Conservation (phyloP, 2,888 invertebrate species). For the Thymelicus sylvestris region DNA sequence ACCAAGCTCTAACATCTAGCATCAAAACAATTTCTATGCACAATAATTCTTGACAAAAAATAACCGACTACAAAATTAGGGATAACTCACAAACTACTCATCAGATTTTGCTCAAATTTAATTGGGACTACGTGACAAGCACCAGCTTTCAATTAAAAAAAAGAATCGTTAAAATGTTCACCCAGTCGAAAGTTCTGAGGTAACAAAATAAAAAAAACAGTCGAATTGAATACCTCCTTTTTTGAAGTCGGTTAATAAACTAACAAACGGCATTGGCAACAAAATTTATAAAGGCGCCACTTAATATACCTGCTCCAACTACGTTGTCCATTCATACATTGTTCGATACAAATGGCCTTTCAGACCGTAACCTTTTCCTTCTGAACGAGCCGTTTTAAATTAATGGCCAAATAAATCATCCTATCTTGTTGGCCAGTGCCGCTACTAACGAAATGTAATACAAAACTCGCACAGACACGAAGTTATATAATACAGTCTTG, state of each 20-base stretch:
- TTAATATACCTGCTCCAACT: slow-evolving; percentile 21
- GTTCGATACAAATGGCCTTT: slow-evolving; percentile 46
- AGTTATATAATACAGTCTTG: background rate
- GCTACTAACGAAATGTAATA: slow-evolving; percentile 12
- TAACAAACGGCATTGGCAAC: background rate
- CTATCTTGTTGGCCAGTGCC: slow-evolving; percentile 38
- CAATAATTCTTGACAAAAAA: no score
- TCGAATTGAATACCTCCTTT: no score
- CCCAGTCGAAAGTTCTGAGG: no score
- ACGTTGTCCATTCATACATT: slow-evolving; percentile 25
- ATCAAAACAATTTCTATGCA: no score
- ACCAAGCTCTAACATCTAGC: no score
- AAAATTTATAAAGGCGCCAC: background rate
- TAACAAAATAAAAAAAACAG: no score
- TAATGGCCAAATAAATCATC: slow-evolving; percentile 55
- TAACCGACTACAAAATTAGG: no score
- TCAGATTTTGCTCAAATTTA: no score
- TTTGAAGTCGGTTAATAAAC: background rate
- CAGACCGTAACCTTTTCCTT: slow-evolving; percentile 50
- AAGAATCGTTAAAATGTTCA: no score
- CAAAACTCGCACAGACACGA: slow-evolving; percentile 9
- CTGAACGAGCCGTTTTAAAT: slow-evolving; percentile 51
- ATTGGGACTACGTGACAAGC: no score
- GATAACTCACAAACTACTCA: no score
- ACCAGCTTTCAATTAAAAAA: no score